Evolutionary conservation across 2,797 vertebrate genomes (phyloP).

Genomic region (Chelonia mydas): DNA sequence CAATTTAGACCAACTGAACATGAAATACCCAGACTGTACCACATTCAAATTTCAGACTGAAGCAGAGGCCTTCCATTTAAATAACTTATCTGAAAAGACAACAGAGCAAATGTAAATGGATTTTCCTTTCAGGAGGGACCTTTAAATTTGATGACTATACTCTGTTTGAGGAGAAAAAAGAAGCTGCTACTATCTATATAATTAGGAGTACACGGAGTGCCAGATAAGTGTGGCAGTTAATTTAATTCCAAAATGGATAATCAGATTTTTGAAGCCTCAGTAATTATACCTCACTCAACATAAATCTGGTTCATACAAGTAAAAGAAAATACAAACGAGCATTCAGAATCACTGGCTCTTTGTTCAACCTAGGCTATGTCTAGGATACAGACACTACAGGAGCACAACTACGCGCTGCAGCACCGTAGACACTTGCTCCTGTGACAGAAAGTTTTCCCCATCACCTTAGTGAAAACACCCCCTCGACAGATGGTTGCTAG

Average conservation of each 20-base stretch:
- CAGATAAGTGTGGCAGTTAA: slow-evolving; percentile 17
- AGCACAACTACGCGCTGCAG: neutral
- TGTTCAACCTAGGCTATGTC: neutral
- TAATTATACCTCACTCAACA: neutral
- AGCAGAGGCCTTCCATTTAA: slow-evolving; percentile 19
- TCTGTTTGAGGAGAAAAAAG: neutral
- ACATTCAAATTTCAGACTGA: neutral
- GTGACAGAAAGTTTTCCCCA: neutral
- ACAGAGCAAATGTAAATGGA: slow-evolving; percentile 39
- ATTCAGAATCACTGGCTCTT: neutral
- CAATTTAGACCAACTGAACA: slow-evolving; percentile 34
- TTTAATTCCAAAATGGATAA: neutral
- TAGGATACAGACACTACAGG: neutral
- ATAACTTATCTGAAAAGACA: slow-evolving; percentile 49
- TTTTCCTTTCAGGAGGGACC: slow-evolving; percentile 31
- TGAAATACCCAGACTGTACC: neutral
- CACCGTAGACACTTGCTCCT: neutral
- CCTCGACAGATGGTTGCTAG: neutral
- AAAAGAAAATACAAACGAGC: neutral
- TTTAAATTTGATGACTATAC: neutral
- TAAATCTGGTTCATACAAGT: neutral
- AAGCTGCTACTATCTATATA: neutral
- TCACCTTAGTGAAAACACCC: neutral
- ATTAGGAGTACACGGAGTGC: neutral
- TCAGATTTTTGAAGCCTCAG: neutral